Conservation (phyloP, 2,113 vertebrate genomes). For the Bubo blakistoni region DNA sequence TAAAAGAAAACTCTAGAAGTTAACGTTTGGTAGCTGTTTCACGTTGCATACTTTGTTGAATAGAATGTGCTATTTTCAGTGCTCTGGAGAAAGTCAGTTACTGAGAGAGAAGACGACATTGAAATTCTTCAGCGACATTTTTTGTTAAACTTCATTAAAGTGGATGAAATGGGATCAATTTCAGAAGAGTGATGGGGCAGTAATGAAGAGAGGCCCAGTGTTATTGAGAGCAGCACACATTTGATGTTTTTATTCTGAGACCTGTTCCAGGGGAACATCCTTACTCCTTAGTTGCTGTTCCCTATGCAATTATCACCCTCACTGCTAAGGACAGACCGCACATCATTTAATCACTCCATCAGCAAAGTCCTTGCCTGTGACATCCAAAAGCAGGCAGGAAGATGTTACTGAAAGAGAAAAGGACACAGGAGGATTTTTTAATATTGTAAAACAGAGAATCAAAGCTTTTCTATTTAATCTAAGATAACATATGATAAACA, state of each 20-base stretch:
- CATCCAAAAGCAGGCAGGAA: neutral
- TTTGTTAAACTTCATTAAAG: slow-evolving; percentile 66
- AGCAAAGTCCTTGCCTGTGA: slow-evolving; percentile 33
- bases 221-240: neutral
- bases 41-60: neutral
- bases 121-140: slow-evolving; percentile 51
- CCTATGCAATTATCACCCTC: slow-evolving; percentile 53
- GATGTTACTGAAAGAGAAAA: neutral
- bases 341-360: slow-evolving; percentile 59
- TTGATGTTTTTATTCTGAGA: slow-evolving; percentile 43
- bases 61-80: slow-evolving; percentile 8
- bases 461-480: neutral
- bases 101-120: neutral
- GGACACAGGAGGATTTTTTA: neutral
- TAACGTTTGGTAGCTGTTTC: neutral
- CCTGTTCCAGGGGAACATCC: neutral
- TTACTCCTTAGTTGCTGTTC: neutral
- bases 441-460: neutral
- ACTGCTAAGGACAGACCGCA: slow-evolving; percentile 25
- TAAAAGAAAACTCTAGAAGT: neutral
- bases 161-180: slow-evolving; percentile 63
- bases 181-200: slow-evolving; percentile 46
- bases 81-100: neutral
- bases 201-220: slow-evolving; percentile 51
- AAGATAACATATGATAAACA: neutral